phyloP scores from a whole-genome alignment of 2,888 invertebrate species.

The Chrysolina americana region DNA sequence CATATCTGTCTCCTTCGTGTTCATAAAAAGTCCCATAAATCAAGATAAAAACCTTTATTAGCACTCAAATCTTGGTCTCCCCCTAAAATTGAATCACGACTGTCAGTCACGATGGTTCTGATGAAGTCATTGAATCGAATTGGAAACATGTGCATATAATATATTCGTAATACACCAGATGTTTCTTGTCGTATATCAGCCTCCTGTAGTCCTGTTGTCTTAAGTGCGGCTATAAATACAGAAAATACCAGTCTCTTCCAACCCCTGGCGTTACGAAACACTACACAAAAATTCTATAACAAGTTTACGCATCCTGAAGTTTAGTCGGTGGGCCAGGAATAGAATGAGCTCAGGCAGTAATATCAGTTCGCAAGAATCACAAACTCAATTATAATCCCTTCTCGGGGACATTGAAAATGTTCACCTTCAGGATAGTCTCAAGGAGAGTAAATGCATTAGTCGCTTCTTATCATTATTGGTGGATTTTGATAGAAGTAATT shows the following conservation, averaged over 20 bases:
- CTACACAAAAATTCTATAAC: conserved; percentile 37
- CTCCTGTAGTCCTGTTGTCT: conserved; percentile 59
- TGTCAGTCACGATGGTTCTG: conserved; percentile 37
- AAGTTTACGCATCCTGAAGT: conserved; percentile 39
- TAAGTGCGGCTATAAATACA: conserved; percentile 62
- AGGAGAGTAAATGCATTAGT: no score
- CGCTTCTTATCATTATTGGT: no score
- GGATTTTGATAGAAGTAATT: no score
- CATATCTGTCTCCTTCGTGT: neutral
- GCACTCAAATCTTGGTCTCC: conserved; percentile 21
- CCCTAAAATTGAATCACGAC: conserved; percentile 27
- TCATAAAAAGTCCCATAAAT: conserved; percentile 1
- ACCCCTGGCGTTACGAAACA: conserved; percentile 29
- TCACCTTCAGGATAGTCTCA: no score
- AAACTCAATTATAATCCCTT: no score
- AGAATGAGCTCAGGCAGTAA: neutral
- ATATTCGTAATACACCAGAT: conserved; percentile 63
- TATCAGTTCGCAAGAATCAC: neutral
- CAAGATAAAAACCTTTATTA: conserved; percentile 15
- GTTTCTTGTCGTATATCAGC: conserved; percentile 60
- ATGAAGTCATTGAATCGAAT: conserved; percentile 45
- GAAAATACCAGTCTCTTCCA: conserved; percentile 50
- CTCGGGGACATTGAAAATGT: no score
- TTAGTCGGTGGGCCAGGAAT: conserved; percentile 31
- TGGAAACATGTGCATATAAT: conserved; percentile 48